phyloP scores from a whole-genome alignment of 1,140 invertebrate species.

The Drosophila grimshawi region DNA sequence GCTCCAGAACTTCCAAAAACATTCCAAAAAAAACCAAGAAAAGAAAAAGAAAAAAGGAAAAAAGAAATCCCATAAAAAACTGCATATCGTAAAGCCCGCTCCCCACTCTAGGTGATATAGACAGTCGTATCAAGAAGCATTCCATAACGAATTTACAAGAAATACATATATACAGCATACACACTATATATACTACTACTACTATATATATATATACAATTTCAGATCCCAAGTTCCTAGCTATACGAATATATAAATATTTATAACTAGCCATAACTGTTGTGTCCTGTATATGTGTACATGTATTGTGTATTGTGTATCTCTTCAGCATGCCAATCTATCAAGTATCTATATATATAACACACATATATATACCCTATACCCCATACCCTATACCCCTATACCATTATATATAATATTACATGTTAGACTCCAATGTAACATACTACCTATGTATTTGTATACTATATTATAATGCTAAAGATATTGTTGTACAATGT shows the following conservation, averaged over 20 bases:
- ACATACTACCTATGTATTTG: constrained; percentile 32
- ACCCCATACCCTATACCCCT: background rate
- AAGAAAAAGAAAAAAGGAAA: constrained; percentile 6
- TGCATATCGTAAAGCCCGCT: constrained; percentile 63
- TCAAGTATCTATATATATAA: constrained; percentile 32
- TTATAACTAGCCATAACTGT: constrained; percentile 47
- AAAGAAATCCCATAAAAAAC: constrained; percentile 7
- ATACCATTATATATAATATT: constrained; percentile 31
- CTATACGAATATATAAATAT: constrained; percentile 36
- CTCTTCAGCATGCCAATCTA: constrained; percentile 52
- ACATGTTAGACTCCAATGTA: constrained; percentile 49
- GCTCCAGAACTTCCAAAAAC: constrained; percentile 63
- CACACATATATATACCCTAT: constrained; percentile 23
- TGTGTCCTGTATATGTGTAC: constrained; percentile 33
- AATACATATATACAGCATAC: constrained; percentile 55
- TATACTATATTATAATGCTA: constrained; percentile 50
- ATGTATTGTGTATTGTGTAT: constrained; percentile 17
- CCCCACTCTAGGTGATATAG: constrained; percentile 62
- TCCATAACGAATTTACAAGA: constrained; percentile 75
- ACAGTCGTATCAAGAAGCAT: constrained; percentile 67
- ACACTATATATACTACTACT: constrained; percentile 7
- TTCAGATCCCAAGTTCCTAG: constrained; percentile 49
- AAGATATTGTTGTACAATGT: constrained; percentile 79
- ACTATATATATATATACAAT: constrained; percentile 46
- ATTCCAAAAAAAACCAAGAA: constrained; percentile 38